Evolutionary conservation across 2,113 vertebrate genomes (phyloP).

Genomic region (Donacobius atricapilla): DNA sequence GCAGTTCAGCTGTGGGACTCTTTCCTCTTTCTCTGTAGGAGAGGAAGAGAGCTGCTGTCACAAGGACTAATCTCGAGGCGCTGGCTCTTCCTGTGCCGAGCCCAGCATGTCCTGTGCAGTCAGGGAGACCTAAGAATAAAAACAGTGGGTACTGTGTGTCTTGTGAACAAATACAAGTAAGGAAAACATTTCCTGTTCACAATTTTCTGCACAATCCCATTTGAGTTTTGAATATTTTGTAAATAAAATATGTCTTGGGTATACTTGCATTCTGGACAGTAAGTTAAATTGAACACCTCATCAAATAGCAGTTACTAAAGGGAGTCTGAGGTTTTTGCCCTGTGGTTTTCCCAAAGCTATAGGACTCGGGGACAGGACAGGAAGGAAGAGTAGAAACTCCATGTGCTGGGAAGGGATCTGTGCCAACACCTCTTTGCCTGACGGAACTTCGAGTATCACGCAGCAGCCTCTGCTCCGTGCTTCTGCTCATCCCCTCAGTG

Average conservation of each 20-base stretch:
- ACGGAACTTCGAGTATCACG: rapidly evolving
- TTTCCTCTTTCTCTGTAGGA: slow-evolving; percentile 23
- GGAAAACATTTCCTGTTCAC: not conserved
- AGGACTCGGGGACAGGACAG: not conserved
- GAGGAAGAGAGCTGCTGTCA: slow-evolving; percentile 60
- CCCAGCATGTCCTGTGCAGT: slow-evolving; percentile 38
- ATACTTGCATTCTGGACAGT: not conserved
- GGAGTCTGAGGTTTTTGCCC: not conserved
- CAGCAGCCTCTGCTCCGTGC: rapidly evolving
- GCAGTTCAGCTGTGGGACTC: not conserved
- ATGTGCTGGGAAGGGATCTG: rapidly evolving
- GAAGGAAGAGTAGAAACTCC: not conserved
- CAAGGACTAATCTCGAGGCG: slow-evolving; percentile 28
- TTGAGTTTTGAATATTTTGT: not conserved
- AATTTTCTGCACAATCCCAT: not conserved
- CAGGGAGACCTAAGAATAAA: slow-evolving; percentile 31
- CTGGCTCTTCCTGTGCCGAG: slow-evolving; percentile 49
- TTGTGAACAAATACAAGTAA: not conserved
- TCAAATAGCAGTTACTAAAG: not conserved
- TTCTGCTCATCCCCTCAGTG: not conserved
- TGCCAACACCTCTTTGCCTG: not conserved
- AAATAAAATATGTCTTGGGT: not conserved
- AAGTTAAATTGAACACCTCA: not conserved
- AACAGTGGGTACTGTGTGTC: not conserved
- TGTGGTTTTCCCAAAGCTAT: not conserved